Conservation (phyloP, 2,888 invertebrate genomes). For the Drosophila emarginata region DNA sequence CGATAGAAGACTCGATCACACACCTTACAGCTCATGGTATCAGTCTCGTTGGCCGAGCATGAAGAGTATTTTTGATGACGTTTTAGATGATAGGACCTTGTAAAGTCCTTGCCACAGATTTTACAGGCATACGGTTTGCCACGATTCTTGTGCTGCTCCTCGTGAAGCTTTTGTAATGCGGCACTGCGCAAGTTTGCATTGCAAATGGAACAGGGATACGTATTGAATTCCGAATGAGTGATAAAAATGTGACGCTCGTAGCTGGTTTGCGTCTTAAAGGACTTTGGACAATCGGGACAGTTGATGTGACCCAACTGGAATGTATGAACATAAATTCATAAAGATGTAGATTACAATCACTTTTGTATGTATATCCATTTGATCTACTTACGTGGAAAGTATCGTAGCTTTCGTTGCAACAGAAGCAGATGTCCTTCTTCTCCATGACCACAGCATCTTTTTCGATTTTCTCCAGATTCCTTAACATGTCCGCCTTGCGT, state of each 20-base stretch:
- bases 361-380: too few relatives aligned
- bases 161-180: conserved; percentile 86
- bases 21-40: conserved; percentile 81
- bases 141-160: conserved; percentile 85
- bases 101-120: conserved; percentile 88
- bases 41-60: conserved; percentile 77
- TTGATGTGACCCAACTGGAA: conserved; percentile 81
- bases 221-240: conserved; percentile 87
- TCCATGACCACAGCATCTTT: conserved; percentile 80
- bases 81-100: conserved; percentile 89
- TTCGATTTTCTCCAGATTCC: conserved; percentile 80
- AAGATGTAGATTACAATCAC: background rate
- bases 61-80: conserved; percentile 80
- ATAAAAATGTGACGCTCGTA: conserved; percentile 87
- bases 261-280: conserved; percentile 87
- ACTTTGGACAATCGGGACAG: conserved; percentile 87
- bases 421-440: conserved; percentile 80
- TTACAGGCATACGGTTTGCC: conserved; percentile 86
- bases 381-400: conserved; percentile 79
- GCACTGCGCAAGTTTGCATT: conserved; percentile 86
- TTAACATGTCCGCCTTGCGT: conserved; percentile 79
- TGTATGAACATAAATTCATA: background rate
- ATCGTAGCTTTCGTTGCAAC: conserved; percentile 82
- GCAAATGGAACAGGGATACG: conserved; percentile 87
- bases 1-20: conserved; percentile 82